A percentile compares a stretch with the other conserved stretches of the same genome.
Conservation (phyloP, 2,888 invertebrate species). For the Eristalis intricaria region DNA sequence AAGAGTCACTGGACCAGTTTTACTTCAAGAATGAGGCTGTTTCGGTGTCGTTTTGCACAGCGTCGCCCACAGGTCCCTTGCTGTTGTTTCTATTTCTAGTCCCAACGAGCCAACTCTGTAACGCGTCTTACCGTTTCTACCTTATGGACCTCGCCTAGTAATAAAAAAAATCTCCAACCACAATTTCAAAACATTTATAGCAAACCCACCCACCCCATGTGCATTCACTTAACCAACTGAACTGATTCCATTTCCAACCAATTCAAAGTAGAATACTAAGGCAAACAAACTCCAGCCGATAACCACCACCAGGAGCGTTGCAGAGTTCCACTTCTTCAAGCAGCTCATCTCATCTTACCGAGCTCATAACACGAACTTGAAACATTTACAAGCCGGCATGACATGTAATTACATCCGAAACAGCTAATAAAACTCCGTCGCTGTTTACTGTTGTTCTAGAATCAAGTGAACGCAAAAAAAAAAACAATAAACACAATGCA, state of each 20-base stretch:
- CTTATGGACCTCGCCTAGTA: too few species aligned
- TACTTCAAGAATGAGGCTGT: too few species aligned
- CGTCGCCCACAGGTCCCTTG: too few species aligned
- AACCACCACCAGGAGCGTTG: neutral
- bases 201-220: neutral
- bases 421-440: conserved; percentile 17
- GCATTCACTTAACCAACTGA: neutral
- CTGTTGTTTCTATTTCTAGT: too few species aligned
- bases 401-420: conserved; percentile 12
- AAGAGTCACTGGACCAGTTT: too few species aligned
- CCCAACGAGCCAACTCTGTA: too few species aligned
- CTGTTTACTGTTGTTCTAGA: conserved; percentile 2
- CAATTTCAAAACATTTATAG: neutral
- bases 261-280: neutral
- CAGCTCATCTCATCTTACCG: conserved; percentile 19
- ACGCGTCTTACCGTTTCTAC: too few species aligned
- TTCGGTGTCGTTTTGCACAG: too few species aligned
- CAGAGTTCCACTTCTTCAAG: neutral
- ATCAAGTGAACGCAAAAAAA: neutral
- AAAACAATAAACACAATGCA: neutral
- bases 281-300: neutral
- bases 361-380: conserved; percentile 19
- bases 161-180: too few species aligned
- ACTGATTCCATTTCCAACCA: neutral
- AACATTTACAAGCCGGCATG: neutral